Conservation (phyloP, 2,888 invertebrate genomes). For the Athripsodes cinereus region DNA sequence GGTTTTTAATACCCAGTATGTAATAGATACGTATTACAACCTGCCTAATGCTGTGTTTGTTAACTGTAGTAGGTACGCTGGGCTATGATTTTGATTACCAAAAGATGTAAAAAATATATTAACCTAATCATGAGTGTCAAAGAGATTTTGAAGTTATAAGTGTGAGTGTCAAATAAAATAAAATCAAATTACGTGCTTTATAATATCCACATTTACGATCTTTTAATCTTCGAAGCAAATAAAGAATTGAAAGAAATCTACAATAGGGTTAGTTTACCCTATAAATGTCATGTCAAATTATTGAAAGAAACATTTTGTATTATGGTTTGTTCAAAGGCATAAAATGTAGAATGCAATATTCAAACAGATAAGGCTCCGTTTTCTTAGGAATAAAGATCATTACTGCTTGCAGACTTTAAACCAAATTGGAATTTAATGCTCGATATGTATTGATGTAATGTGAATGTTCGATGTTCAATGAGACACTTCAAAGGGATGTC, state of each 20-base stretch:
- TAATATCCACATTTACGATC: background rate
- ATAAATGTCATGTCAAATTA: slow-evolving; percentile 25
- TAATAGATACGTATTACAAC: no score
- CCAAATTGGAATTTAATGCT: slow-evolving; percentile 22
- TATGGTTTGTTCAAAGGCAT: background rate
- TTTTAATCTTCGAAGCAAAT: background rate
- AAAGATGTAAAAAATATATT: no score
- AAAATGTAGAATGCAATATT: slow-evolving; percentile 1
- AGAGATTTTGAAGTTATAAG: no score
- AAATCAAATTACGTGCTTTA: no score
- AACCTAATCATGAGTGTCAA: no score
- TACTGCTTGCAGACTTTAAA: slow-evolving; percentile 12
- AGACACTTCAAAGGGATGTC: slow-evolving; percentile 25
- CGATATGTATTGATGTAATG: slow-evolving; percentile 24
- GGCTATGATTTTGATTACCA: no score
- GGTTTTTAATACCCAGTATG: no score
- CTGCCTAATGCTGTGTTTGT: no score
- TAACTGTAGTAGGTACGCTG: no score
- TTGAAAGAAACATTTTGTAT: slow-evolving; percentile 13
- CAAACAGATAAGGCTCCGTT: slow-evolving; percentile 10
- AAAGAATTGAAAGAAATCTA: background rate
- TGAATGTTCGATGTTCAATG: slow-evolving; percentile 21
- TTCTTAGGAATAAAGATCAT: slow-evolving; percentile 14
- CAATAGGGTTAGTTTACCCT: background rate
- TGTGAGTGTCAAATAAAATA: no score